These are phyloP conservation scores for Mesoligia furuncula DNA, from an alignment of 2,888 invertebrate genomes.

Conservation along the genomic window DNA sequence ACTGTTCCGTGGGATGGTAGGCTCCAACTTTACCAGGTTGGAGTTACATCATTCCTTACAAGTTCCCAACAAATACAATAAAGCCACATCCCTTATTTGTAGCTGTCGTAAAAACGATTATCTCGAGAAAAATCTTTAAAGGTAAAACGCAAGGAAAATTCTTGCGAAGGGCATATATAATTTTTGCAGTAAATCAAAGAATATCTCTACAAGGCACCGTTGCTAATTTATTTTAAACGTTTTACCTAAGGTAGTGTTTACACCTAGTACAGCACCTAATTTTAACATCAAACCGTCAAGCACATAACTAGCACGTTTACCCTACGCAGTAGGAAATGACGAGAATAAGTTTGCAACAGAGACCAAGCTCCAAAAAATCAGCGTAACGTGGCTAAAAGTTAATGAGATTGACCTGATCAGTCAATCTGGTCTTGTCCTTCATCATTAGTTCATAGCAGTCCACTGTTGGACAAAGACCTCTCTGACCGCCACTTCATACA, in stretches of 20 bases:
- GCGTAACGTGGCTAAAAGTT: not conserved
- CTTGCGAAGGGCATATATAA: not conserved
- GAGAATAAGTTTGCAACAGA: constrained; percentile 21
- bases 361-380: not conserved
- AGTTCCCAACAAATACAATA: not conserved
- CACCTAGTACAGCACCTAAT: constrained; percentile 65
- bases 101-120: not conserved
- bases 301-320: constrained; percentile 58
- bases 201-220: constrained; percentile 31
- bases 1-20: too few relatives aligned
- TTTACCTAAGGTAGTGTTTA: constrained; percentile 60
- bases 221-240: constrained; percentile 44
- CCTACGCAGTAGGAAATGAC: constrained; percentile 49
- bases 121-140: not conserved
- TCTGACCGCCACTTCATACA: not conserved
- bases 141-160: not conserved
- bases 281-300: constrained; percentile 66
- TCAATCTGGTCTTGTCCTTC: too few relatives aligned
- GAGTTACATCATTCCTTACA: too few relatives aligned
- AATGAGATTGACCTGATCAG: not conserved
- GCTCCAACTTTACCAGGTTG: too few relatives aligned
- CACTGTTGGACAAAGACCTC: not conserved
- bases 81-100: not conserved
- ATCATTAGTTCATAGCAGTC: not conserved
- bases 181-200: constrained; percentile 18